Conservation (phyloP, 2,113 vertebrate genomes). For the Columba janthina region DNA sequence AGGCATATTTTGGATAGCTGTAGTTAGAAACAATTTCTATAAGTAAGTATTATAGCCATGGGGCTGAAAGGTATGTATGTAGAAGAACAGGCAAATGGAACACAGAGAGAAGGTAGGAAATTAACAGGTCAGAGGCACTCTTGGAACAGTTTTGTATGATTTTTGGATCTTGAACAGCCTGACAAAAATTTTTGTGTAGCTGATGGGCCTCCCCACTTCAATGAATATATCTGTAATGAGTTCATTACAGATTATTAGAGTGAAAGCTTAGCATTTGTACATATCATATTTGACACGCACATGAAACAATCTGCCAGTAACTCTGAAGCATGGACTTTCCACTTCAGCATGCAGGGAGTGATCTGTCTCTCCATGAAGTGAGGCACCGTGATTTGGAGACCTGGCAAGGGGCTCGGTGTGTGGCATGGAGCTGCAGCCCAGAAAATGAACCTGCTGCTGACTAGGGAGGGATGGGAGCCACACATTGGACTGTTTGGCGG, state of each 20-base stretch:
- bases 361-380: rapidly evolving
- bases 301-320: background rate
- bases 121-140: background rate
- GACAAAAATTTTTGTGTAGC: background rate
- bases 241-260: background rate
- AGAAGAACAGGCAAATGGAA: background rate
- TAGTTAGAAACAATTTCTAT: background rate
- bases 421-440: too few relatives aligned
- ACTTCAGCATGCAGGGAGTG: rapidly evolving
- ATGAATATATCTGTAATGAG: background rate
- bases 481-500: too few relatives aligned
- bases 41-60: background rate
- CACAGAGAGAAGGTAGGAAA: background rate
- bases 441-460: rapidly evolving
- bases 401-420: too few relatives aligned
- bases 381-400: rapidly evolving
- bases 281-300: rapidly evolving
- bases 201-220: background rate
- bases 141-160: background rate
- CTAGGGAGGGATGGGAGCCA: background rate
- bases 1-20: background rate
- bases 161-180: background rate
- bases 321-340: background rate
- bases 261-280: too few relatives aligned
- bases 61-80: background rate